Conservation (phyloP, 1,140 invertebrate genomes). For the Drosophila hydei region DNA sequence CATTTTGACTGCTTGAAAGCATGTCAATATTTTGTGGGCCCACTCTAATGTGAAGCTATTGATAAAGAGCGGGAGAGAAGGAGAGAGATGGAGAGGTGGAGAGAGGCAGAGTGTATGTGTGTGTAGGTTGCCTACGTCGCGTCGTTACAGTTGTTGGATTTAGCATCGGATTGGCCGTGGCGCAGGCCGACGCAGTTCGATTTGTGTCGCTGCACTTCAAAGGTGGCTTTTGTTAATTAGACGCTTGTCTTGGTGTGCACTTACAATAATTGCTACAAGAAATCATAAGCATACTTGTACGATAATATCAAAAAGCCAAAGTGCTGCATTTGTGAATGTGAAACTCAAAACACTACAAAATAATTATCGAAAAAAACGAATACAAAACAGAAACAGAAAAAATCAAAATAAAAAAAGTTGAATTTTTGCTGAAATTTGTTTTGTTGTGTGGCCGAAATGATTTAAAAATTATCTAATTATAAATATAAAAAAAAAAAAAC, state of each 20-base stretch:
- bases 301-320: constrained; percentile 32
- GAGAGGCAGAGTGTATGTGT: neutral
- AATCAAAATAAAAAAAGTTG: constrained; percentile 13
- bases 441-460: constrained; percentile 24
- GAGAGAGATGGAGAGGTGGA: neutral
- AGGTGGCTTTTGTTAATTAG: constrained; percentile 69
- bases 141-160: constrained; percentile 45
- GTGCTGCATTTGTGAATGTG: constrained; percentile 47
- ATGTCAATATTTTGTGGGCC: neutral
- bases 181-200: constrained; percentile 26
- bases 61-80: too few species aligned
- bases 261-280: constrained; percentile 73
- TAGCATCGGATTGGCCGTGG: constrained; percentile 2
- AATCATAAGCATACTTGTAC: constrained; percentile 48
- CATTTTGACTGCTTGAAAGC: neutral
- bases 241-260: constrained; percentile 64
- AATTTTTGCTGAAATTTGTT: constrained; percentile 1
- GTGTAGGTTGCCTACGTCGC: constrained; percentile 31
- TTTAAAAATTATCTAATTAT: constrained; percentile 8
- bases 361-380: constrained; percentile 22
- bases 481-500: constrained; percentile 28
- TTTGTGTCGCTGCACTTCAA: constrained; percentile 63
- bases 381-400: constrained; percentile 23
- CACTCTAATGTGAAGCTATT: constrained; percentile 33
- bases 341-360: constrained; percentile 32